Conservation (phyloP, 2,888 invertebrate genomes). For the Cephus runcator region DNA sequence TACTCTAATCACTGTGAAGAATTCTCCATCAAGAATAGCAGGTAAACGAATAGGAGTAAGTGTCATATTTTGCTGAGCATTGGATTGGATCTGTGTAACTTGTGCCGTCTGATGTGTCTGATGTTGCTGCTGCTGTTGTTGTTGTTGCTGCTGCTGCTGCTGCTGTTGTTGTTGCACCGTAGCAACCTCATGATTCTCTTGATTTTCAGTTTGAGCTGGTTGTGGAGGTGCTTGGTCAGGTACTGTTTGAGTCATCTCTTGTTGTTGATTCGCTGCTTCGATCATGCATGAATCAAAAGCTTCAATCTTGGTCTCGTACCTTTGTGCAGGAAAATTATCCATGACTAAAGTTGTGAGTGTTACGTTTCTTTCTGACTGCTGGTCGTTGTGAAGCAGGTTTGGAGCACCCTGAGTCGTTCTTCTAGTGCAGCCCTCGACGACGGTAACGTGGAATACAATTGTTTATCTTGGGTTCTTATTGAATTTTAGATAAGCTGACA, state of each 20-base stretch:
- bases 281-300: constrained; percentile 58
- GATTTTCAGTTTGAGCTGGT: constrained; percentile 36
- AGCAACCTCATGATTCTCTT: constrained; percentile 44
- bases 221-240: constrained; percentile 38
- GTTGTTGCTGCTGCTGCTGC: constrained; percentile 17
- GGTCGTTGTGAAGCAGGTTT: neutral
- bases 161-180: constrained; percentile 10
- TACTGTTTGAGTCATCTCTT: constrained; percentile 47
- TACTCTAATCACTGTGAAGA: constrained; percentile 59
- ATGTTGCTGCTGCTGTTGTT: constrained; percentile 29
- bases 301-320: constrained; percentile 57
- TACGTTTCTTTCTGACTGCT: neutral
- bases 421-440: constrained; percentile 10
- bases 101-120: constrained; percentile 38
- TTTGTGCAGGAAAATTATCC: constrained; percentile 54
- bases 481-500: constrained; percentile 45
- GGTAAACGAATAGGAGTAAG: constrained; percentile 60
- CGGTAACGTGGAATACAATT: constrained; percentile 24
- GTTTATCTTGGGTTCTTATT: constrained; percentile 39
- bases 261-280: constrained; percentile 42
- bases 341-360: constrained; percentile 32
- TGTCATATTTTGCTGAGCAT: constrained; percentile 50
- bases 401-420: neutral
- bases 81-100: constrained; percentile 45
- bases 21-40: constrained; percentile 62